Base-by-base conservation (phyloP, 2,888 invertebrate species). In the Exephanes ischioxanthus region DNA sequence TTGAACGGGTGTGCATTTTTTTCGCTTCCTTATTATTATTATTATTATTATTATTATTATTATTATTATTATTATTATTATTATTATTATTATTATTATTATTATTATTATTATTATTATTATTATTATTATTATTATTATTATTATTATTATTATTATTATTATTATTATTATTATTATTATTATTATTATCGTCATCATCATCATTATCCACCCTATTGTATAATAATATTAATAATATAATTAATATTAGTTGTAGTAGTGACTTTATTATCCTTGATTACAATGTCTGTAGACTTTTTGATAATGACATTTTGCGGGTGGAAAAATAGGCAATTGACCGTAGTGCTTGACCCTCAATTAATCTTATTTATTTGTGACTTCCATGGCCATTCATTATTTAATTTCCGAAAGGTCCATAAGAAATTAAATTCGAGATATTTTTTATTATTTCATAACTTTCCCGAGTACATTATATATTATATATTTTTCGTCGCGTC, bases 221-320 rank as follows among this genome's bases (percentile, higher is more conserved):
- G 53, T 53, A n/a, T n/a, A 53, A 53, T 14, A 45, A 14, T 45
- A 14, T 1, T 26, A 26, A 45, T 45, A 53, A 53, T 53, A 1
- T 53, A 53, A 16, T 53, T n/a, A n/a, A 55, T 19, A 55, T 6
- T 55, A 2, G 19, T 26, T 3, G 26, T 22, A 19, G 19, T 5
- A n/a, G 53, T 55, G 19, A 4, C 33, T 80, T 80, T 22, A 48
- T 48, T 14, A 48, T 16, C 4, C 11, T 48, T 48, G 45, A 48
- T 48, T 48, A 3, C 14, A 16, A 48, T 16, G 45, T 37, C 30
- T 67, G 30, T 61, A 19, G n/a, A 45, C 11, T 63, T 33, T 63
- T 63, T 16, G 3, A 14, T 7, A 30, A 3, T 22, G 9, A 55
- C 41, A 41, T 16, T 48, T 48, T 16, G 45, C 16, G 4, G 16